These are phyloP conservation scores for Athene cunicularia DNA, from an alignment of 2,113 vertebrate genomes.

Conservation along the genomic window DNA sequence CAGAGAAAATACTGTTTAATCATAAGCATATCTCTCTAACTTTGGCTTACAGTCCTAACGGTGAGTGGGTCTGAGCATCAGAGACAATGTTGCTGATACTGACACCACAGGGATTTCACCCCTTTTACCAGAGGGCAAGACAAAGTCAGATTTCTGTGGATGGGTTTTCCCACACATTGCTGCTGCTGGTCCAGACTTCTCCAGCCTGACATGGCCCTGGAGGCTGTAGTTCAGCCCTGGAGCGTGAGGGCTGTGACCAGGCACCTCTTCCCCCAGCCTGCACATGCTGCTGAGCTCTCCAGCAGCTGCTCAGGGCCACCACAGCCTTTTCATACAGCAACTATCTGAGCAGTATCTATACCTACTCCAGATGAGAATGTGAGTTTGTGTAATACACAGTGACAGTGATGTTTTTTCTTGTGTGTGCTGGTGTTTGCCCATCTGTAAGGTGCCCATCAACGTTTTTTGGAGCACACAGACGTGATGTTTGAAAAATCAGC, in stretches of 20 bases:
- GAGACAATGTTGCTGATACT: background rate
- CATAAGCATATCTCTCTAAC: constrained; percentile 15
- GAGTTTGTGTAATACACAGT: background rate
- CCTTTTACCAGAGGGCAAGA: background rate
- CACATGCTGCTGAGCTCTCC: background rate
- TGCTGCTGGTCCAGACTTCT: background rate
- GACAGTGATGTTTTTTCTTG: background rate
- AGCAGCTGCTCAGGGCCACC: background rate
- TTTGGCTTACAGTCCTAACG: background rate
- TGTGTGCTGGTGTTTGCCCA: background rate
- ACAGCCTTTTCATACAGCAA: fast-evolving
- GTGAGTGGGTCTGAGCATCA: background rate
- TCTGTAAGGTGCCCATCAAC: background rate
- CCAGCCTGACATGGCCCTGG: background rate
- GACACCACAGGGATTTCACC: background rate
- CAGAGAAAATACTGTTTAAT: constrained; percentile 41
- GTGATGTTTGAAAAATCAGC: background rate
- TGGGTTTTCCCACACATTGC: background rate
- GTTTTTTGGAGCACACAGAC: background rate
- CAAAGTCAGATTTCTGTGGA: background rate
- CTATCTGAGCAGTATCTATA: background rate
- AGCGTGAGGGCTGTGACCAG: background rate
- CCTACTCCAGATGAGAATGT: background rate
- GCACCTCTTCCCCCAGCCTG: background rate
- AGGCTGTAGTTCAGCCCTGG: background rate